A percentile compares a stretch with the other conserved stretches of the same genome.
Evolutionary conservation across 2,888 invertebrate genomes (phyloP).

Genomic region (Crepidodera aurea): DNA sequence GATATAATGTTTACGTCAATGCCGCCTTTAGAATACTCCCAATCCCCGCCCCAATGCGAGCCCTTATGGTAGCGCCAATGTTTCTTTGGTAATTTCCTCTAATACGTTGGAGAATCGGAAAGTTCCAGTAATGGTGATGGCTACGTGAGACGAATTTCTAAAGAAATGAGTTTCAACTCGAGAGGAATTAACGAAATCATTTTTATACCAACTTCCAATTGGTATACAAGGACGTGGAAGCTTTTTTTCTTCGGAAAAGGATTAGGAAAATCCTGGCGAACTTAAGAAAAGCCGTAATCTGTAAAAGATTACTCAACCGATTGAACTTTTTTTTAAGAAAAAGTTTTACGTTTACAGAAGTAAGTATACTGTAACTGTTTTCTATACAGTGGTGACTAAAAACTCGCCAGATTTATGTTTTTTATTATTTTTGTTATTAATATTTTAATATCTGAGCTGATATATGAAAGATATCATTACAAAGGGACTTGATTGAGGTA

Average conservation of each 20-base stretch:
- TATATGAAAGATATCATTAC: too few relatives aligned
- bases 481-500: too few relatives aligned
- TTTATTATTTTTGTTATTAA: too few relatives aligned
- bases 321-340: not conserved
- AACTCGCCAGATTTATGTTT: too few relatives aligned
- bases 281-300: not conserved
- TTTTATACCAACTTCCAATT: constrained; percentile 31
- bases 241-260: constrained; percentile 5
- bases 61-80: too few relatives aligned
- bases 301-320: not conserved
- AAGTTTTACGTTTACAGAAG: not conserved
- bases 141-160: constrained; percentile 17
- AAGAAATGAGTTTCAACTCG: constrained; percentile 6
- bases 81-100: constrained; percentile 8
- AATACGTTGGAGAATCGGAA: constrained; percentile 13
- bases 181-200: constrained; percentile 30
- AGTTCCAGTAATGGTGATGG: constrained; percentile 6
- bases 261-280: not conserved
- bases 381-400: too few relatives aligned
- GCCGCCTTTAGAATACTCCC: too few relatives aligned
- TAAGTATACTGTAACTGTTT: too few relatives aligned
- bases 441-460: too few relatives aligned
- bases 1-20: not conserved
- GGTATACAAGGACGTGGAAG: constrained; percentile 11
- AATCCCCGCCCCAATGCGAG: too few relatives aligned